Conservation (phyloP, 2,797 vertebrate genomes). For the Cheirogaleus major region DNA sequence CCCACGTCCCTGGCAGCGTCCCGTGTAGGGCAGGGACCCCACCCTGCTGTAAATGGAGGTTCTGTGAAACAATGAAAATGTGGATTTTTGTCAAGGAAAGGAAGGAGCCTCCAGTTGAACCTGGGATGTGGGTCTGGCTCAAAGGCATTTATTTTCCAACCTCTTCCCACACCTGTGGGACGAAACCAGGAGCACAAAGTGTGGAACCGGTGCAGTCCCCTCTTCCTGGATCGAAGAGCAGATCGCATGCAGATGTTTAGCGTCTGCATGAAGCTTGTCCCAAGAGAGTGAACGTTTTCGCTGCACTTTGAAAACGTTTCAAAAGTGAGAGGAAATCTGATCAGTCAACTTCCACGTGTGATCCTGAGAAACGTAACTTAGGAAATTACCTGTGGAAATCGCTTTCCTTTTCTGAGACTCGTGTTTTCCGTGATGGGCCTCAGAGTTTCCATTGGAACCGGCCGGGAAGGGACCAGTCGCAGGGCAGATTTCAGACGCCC, state of each 20-base stretch:
- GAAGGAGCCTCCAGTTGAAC: not conserved
- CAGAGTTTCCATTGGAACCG: fast-evolving
- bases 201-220: fast-evolving
- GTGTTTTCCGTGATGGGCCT: not conserved
- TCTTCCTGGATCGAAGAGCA: not conserved
- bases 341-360: not conserved
- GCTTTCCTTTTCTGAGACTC: not conserved
- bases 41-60: not conserved
- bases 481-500: fast-evolving
- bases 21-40: fast-evolving
- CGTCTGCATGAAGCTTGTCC: fast-evolving
- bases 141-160: fast-evolving
- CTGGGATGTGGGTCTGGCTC: not conserved
- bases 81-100: not conserved
- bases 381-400: not conserved
- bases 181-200: fast-evolving
- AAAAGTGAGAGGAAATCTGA: not conserved
- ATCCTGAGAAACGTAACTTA: not conserved
- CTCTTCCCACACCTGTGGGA: too few species aligned
- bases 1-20: not conserved
- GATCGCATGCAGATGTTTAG: fast-evolving
- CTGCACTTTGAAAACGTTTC: not conserved
- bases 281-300: not conserved
- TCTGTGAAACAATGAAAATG: not conserved
- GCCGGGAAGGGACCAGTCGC: fast-evolving